Evolutionary conservation across 2,888 invertebrate genomes (phyloP).

Genomic region (Lacanobia wlatinum): DNA sequence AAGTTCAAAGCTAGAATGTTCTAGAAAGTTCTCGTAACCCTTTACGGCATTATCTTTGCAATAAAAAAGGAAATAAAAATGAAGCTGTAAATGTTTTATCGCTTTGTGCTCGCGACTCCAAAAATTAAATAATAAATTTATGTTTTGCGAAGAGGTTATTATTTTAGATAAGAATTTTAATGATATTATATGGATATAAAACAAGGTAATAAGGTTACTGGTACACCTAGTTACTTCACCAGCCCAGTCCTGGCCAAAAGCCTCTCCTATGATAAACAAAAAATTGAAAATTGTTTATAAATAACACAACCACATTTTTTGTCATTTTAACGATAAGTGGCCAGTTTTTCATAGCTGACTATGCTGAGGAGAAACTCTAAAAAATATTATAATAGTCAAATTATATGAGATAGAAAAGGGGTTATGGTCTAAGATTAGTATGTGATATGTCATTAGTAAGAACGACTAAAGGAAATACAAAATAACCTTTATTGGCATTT

Average conservation of each 20-base stretch:
- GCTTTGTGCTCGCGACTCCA: slow-evolving; percentile 47
- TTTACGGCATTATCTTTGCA: slow-evolving; percentile 60
- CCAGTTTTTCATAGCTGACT: no score
- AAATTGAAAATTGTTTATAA: no score
- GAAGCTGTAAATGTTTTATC: slow-evolving; percentile 63
- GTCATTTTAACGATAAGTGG: no score
- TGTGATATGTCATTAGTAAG: no score
- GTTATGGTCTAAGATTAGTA: no score
- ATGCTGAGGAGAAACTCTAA: no score
- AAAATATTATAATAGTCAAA: no score
- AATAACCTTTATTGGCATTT: neutral
- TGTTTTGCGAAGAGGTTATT: slow-evolving; percentile 45
- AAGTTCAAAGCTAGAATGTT: slow-evolving; percentile 46
- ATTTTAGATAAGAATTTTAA: slow-evolving; percentile 37
- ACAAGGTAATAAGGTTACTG: neutral
- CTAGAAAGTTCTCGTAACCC: slow-evolving; percentile 44
- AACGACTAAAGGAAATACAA: no score
- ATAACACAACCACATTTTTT: no score
- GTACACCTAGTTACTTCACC: neutral
- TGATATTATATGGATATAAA: neutral
- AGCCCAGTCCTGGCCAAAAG: neutral
- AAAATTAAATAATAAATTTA: slow-evolving; percentile 67
- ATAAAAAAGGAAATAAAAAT: slow-evolving; percentile 65
- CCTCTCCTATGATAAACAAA: no score
- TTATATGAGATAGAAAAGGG: no score